Evolutionary conservation across 2,797 vertebrate species (phyloP), one percentile per base, ranked within the genome.

Genomic region (Schizothorax lantsangensis): DNA sequence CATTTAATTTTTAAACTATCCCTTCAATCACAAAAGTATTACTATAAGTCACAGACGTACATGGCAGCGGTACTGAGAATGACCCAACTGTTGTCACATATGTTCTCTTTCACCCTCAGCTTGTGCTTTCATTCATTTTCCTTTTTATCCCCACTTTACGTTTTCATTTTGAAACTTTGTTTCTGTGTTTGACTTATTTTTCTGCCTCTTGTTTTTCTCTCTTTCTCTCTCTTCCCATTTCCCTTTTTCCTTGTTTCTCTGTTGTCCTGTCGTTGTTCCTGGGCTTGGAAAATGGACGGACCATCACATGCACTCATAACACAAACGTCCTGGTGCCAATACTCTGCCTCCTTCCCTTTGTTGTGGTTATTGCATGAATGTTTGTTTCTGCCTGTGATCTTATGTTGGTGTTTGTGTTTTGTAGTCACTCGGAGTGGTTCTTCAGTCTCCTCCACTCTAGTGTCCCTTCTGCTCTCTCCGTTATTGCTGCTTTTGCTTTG

Each of bases 381-480:
- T 84, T 14, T 88, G 59, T 78, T 62, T 84, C 40, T 73, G 74
- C 52, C 43, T 78, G 52, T 89, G 84, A 85, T 82, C 89, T 87
- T 92, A 86, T 79, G 12, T 88, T 75, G 87, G 73, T 89, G 71
- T 80, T 91, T 64, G 83, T 90, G 88, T 90, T 74, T 91, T 90
- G 88, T 95, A 97, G 97, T 97, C 91, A 97, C 95, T 91, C 94
- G 97, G 93, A 97, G 97, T 93, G 95, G 96, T 92, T 96, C 96
- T 91, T 96, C 96, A 87, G 91, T 97, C 88, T 96, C 97, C 92
- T 97, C 93, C 94, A 96, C 97, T 91, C 93, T 97, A 54, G 75
- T 84, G 73, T 89, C 66, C 4, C 49, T 88, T 68, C 85, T 88
- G 80, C 71, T 84, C 49, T 87, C 87, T 52, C 75, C 86, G 45